Evolutionary conservation across 2,113 vertebrate species (phyloP), one percentile per base, ranked within the genome.

Genomic region (Malurus elegans): DNA sequence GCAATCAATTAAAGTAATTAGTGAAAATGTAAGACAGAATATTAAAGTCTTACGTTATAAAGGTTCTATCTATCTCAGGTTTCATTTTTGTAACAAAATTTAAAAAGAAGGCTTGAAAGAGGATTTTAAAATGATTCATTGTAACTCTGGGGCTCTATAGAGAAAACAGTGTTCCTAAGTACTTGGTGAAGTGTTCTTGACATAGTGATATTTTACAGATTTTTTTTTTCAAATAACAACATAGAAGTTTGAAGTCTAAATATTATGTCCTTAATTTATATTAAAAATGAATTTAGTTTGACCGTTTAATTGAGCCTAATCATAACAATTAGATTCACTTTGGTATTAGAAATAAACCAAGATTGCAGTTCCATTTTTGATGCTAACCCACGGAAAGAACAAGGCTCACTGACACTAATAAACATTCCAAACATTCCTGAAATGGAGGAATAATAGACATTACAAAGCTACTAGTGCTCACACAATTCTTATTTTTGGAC

Each of bases 1-100:
- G 79, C 93, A 97, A 75, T 96, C 95, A 96, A 62, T 95, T 96
- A 97, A 95, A 88, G 50, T 85, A 88, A 64, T 95, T 94, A 97
- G 54, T 56, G 79, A 93, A 95, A 96, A 71, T 61, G 32, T 74
- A 69, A 86, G 69, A 38, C 54, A 81, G 71, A 88, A 71, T 92
- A 94, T 81, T 83, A 58, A 92, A 61, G 23, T 44, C 86, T 81
- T 85, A 72, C 18, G 7, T 66, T 75, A 14, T 56, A 70, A 44
- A 69, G 24, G 28, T 8, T 87, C 6, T 11, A 62, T 56, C 20
- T 11, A 34, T 61, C 34, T 50, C 29, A 50, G 26, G 6, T 70
- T 95, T 70, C 10, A 75, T 71, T 61, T 91, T 64, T 51, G 18
- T 34, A 70, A 29, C 12, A 91, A 90, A 76, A 57, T 60, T 72